A percentile compares a stretch with the other conserved stretches of the same genome.
Evolutionary conservation across 2,888 invertebrate genomes (phyloP).

Genomic region (Pammene fasciana): DNA sequence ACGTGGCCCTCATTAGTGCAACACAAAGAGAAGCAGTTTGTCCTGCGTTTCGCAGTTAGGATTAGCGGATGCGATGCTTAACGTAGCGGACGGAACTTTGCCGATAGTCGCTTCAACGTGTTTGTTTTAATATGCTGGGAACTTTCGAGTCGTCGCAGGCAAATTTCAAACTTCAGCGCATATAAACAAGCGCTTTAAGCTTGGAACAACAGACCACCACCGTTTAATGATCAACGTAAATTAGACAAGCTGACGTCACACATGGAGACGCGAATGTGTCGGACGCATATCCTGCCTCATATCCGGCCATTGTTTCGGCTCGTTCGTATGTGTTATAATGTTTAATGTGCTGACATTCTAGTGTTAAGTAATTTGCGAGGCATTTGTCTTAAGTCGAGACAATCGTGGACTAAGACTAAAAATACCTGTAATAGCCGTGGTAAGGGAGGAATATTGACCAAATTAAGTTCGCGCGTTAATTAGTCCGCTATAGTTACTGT

Average conservation of each 20-base stretch:
- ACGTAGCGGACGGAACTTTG: slow-evolving; percentile 73
- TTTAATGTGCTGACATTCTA: slow-evolving; percentile 23
- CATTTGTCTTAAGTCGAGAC: slow-evolving; percentile 10
- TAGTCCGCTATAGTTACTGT: slow-evolving; percentile 63
- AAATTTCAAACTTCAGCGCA: slow-evolving; percentile 8
- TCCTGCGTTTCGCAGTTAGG: slow-evolving; percentile 79
- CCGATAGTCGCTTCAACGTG: slow-evolving; percentile 52
- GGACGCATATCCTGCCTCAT: slow-evolving; percentile 66
- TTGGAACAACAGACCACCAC: slow-evolving; percentile 12
- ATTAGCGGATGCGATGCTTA: slow-evolving; percentile 75
- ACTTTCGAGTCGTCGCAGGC: slow-evolving; percentile 15
- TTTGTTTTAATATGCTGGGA: slow-evolving; percentile 33
- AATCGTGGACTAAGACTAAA: not conserved
- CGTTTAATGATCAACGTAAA: slow-evolving; percentile 52
- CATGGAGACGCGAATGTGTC: slow-evolving; percentile 65
- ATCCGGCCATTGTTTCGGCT: slow-evolving; percentile 71
- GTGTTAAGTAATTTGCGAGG: slow-evolving; percentile 24
- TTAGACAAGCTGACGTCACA: slow-evolving; percentile 64
- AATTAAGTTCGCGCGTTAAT: slow-evolving; percentile 63
- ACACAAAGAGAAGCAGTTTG: slow-evolving; percentile 80
- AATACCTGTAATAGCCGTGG: slow-evolving; percentile 19
- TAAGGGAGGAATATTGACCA: slow-evolving; percentile 57
- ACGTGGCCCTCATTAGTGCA: slow-evolving; percentile 82
- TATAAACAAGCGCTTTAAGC: slow-evolving; percentile 34
- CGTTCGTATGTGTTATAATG: slow-evolving; percentile 33